These are phyloP conservation scores for Buathra laborator DNA, from an alignment of 2,888 invertebrate genomes.

Conservation along the genomic window DNA sequence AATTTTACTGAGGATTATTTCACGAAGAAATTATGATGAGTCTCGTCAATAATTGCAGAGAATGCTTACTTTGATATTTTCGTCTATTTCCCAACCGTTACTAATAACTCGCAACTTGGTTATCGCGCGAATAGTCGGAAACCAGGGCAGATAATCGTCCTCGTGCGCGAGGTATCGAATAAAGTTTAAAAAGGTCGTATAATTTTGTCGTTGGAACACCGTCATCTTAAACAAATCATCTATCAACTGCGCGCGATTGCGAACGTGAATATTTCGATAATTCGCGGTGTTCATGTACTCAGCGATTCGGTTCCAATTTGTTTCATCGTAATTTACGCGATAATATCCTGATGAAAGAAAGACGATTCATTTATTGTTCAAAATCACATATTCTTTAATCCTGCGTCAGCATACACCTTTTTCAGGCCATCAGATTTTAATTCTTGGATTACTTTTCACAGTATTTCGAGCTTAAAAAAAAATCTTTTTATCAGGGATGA, in stretches of 20 bases:
- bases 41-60: too few relatives aligned
- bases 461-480: background rate
- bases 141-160: constrained; percentile 90
- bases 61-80: too few relatives aligned
- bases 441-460: too few relatives aligned
- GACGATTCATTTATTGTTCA: too few relatives aligned
- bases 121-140: too few relatives aligned
- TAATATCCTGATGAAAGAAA: constrained; percentile 74
- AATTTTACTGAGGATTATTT: too few relatives aligned
- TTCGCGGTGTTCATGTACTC: constrained; percentile 84
- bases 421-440: too few relatives aligned
- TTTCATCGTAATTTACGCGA: constrained; percentile 88
- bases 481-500: background rate
- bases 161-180: constrained; percentile 87
- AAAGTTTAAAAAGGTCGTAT: constrained; percentile 86
- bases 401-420: too few relatives aligned
- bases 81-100: too few relatives aligned
- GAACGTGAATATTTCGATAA: constrained; percentile 86
- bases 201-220: constrained; percentile 81
- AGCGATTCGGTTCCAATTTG: constrained; percentile 89
- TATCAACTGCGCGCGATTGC: constrained; percentile 91
- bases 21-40: too few relatives aligned
- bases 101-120: too few relatives aligned
- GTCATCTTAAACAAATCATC: constrained; percentile 90
- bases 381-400: too few relatives aligned